phyloP scores from a whole-genome alignment of 64 coral and sea anemone species.

The Porites australiensis region DNA sequence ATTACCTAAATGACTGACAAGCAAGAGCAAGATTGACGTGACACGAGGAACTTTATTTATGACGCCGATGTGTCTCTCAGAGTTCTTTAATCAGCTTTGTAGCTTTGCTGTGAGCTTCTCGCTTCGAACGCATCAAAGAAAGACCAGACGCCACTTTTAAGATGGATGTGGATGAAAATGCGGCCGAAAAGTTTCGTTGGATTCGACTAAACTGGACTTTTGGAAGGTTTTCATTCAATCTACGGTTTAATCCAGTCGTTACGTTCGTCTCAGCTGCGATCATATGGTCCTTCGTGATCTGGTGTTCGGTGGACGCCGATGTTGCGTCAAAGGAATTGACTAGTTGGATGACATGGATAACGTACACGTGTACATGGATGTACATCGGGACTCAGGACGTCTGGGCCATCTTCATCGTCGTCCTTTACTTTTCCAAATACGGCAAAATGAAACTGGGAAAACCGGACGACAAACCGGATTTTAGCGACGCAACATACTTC shows the following conservation, averaged over 20 bases:
- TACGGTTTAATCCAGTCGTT: slow-evolving; percentile 42
- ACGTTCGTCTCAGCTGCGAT: slow-evolving; percentile 12
- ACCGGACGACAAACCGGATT: slow-evolving; percentile 69
- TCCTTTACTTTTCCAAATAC: slow-evolving; percentile 72
- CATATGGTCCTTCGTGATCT: slow-evolving; percentile 48
- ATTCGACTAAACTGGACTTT: slow-evolving; percentile 7
- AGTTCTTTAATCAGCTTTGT: neutral
- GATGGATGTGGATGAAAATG: slow-evolving; percentile 29
- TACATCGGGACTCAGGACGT: slow-evolving; percentile 81
- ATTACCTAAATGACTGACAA: neutral
- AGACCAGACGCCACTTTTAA: neutral
- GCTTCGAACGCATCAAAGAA: neutral
- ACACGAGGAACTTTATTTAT: neutral
- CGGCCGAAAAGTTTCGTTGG: neutral
- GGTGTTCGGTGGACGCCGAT: neutral
- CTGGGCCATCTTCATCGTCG: slow-evolving; percentile 64
- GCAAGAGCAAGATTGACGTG: neutral
- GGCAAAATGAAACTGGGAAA: slow-evolving; percentile 73
- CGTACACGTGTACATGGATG: slow-evolving; percentile 67
- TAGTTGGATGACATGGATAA: slow-evolving; percentile 65
- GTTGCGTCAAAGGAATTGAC: neutral
- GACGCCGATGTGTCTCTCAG: too few relatives aligned
- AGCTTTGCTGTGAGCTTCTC: neutral
- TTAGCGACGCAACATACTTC: slow-evolving; percentile 65
- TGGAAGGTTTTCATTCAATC: neutral